Evolutionary conservation across 2,888 invertebrate species (phyloP), one percentile per base, ranked within the genome.

Genomic region (Cephus pygmeus): DNA sequence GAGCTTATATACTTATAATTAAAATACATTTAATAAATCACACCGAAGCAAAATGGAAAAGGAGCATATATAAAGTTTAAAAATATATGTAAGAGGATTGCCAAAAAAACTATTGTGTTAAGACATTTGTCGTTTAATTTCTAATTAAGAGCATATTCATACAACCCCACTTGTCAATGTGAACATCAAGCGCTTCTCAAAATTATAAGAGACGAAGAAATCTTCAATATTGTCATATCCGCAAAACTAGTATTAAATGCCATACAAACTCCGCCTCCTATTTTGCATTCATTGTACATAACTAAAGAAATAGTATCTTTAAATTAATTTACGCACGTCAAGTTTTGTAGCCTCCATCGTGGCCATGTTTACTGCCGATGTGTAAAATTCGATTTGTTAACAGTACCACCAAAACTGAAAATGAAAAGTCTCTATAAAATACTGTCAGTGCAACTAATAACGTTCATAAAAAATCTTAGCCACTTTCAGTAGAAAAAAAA

Each of bases 261-360:
- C 56, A 56, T 56, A 56, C 56, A 56, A 56, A 56, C 9, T 56
- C 9, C 2, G 15, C 9, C 56, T 23, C 23, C 15, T 56, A 56
- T 56, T 56, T 23, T 56, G 9, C 56, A 56, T 56, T 23, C 56
- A 56, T 56, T 23, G 23, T 56, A 9, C 56, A 23, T 30, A 75
- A 69, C 11, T n/a, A n/a, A 73, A 31, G 73, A 77, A 12, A 12
- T 34, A 75, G 33, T 75, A 68, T 69, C 68, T 76, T 71, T 73
- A 40, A 81, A 73, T 76, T 69, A 69, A 77, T 30, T 76, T 81
- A 92, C 93, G 93, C 91, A 94, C 95, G 90, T 95, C 94, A 85
- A 94, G 92, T 87, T 91, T 92, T 73, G 92, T 88, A 69, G 92
- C 92, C 78, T 91, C 89, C 89, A 92, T 91, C 80, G 87, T 82